These are phyloP conservation scores for Ancistrus triradiatus DNA, from an alignment of 2,113 vertebrate genomes.

Conservation along the genomic window DNA sequence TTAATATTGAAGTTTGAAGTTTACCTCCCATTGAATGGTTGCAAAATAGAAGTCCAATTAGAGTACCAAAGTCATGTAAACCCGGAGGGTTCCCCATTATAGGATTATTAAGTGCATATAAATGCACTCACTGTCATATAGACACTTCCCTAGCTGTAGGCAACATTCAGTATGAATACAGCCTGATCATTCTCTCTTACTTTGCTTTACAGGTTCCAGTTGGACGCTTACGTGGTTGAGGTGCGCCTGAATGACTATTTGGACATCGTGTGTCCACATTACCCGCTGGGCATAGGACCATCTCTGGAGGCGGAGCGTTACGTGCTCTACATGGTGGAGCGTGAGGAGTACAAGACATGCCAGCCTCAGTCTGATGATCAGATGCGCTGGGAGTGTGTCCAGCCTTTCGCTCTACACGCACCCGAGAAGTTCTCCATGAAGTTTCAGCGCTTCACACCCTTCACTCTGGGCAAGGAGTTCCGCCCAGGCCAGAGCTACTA, in stretches of 20 bases:
- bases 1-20: too few species aligned
- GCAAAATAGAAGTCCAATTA: too few species aligned
- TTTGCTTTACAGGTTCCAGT: slow-evolving; percentile 67
- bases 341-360: slow-evolving; percentile 75
- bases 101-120: too few species aligned
- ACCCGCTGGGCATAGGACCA: slow-evolving; percentile 72
- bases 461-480: slow-evolving; percentile 90
- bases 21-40: too few species aligned
- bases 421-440: slow-evolving; percentile 91
- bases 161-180: too few species aligned
- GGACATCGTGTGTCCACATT: slow-evolving; percentile 93
- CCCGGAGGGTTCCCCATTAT: too few species aligned
- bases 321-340: slow-evolving; percentile 88
- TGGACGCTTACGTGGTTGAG: slow-evolving; percentile 72
- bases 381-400: slow-evolving; percentile 88
- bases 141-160: too few species aligned
- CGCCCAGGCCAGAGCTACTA: slow-evolving; percentile 90
- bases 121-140: too few species aligned
- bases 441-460: slow-evolving; percentile 91
- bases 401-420: slow-evolving; percentile 79
- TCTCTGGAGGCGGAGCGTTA: slow-evolving; percentile 77
- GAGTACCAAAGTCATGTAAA: too few species aligned
- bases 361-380: slow-evolving; percentile 81
- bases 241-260: slow-evolving; percentile 87
- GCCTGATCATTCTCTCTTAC: too few species aligned